Evolutionary conservation across 2,797 vertebrate species (phyloP), one percentile per base, ranked within the genome.

Genomic region (Microcaecilia unicolor): DNA sequence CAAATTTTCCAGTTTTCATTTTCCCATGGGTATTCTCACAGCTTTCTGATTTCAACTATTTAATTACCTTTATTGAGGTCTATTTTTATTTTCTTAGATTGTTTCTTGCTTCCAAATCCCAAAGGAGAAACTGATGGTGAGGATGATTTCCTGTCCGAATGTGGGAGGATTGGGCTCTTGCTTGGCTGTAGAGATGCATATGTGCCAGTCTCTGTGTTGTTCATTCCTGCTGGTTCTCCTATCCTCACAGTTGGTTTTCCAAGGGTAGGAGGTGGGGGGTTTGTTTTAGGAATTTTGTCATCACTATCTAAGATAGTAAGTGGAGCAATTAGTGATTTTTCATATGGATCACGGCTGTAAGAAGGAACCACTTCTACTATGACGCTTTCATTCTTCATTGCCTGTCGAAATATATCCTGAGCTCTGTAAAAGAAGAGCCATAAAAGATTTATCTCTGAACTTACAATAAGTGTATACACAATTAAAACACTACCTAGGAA

Each of bases 31-130:
- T n/a, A n/a, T n/a, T n/a, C n/a, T n/a, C n/a, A n/a, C n/a, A n/a
- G n/a, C n/a, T n/a, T n/a, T n/a, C n/a, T n/a, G n/a, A n/a, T n/a
- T n/a, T n/a, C n/a, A 20, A 20, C 5, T 20, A 20, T 20, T 5
- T 5, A 58, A 45, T 76, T 69, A 97, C 94, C 95, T 89, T 98
- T 98, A 64, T 85, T 95, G 36, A 98, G 74, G 52, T 97, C 93
- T 34, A 98, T 93, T 70, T 81, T 88, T 50, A 97, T 72, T 64
- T 79, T 91, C 36, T 88, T 86, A 32, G 86, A 84, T 65, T 71
- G 83, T 61, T 76, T 92, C 60, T 88, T 94, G 74, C 60, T 87
- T 55, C 87, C 61, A 20, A 86, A 81, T 28, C 67, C 82, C 65
- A 94, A 55, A 28, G 78, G 86, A 22, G 88, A 85, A 11, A 91